Evolutionary conservation across 2,888 invertebrate species (phyloP).

Genomic region (Carterocephalus palaemon): DNA sequence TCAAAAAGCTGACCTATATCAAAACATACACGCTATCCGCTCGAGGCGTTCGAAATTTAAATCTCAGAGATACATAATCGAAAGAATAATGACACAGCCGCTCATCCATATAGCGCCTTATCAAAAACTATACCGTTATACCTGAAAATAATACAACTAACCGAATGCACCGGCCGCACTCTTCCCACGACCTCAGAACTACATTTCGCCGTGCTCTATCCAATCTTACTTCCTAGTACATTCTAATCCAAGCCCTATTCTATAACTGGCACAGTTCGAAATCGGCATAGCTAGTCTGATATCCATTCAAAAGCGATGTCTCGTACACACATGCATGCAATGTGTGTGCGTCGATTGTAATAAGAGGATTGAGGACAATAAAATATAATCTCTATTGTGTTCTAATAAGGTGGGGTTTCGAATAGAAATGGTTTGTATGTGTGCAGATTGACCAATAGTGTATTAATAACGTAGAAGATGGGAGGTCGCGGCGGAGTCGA

Average conservation of each 20-base stretch:
- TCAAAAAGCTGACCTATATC: constrained; percentile 10
- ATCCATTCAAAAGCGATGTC: constrained; percentile 67
- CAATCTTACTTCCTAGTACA: constrained; percentile 72
- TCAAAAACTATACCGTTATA: constrained; percentile 69
- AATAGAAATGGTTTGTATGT: constrained; percentile 32
- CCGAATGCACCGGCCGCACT: constrained; percentile 59
- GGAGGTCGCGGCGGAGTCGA: constrained; percentile 67
- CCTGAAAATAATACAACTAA: constrained; percentile 63
- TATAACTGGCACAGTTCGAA: constrained; percentile 38
- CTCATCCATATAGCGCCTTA: constrained; percentile 40
- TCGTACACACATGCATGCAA: constrained; percentile 53
- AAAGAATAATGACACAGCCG: constrained; percentile 12
- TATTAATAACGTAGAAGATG: constrained; percentile 59
- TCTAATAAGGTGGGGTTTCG: constrained; percentile 41
- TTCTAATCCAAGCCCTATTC: constrained; percentile 42
- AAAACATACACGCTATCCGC: constrained; percentile 14
- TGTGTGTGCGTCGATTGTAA: constrained; percentile 51
- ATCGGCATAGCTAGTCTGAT: constrained; percentile 38
- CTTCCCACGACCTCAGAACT: constrained; percentile 74
- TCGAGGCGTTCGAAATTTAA: constrained; percentile 3
- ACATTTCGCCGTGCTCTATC: constrained; percentile 72
- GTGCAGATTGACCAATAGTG: constrained; percentile 69
- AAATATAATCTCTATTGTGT: constrained; percentile 26
- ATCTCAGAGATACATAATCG: constrained; percentile 14
- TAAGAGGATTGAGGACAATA: constrained; percentile 28